Conservation (phyloP, 2,113 vertebrate genomes). For the Lycaon pictus region DNA sequence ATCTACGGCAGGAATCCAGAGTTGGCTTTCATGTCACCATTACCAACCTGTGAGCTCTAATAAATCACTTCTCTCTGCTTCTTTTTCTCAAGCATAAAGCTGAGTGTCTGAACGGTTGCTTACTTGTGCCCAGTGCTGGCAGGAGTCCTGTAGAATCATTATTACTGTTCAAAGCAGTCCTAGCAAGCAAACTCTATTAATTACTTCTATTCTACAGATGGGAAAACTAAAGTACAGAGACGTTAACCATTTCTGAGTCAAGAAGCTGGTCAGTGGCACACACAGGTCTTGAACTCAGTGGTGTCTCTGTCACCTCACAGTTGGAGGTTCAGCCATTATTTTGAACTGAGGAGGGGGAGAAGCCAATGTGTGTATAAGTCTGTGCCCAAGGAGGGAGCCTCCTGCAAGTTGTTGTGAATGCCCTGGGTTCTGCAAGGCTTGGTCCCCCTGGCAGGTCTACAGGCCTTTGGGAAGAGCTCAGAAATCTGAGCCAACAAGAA, state of each 20-base stretch:
- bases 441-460: neutral
- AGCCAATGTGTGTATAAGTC: neutral
- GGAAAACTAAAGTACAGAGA: neutral
- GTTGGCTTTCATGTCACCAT: neutral
- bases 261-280: neutral
- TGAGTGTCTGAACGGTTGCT: neutral
- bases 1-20: neutral
- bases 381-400: neutral
- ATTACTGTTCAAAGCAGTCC: neutral
- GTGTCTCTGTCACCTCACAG: neutral
- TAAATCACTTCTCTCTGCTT: too few species aligned
- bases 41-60: neutral
- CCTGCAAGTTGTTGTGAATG: neutral
- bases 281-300: neutral
- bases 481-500: conserved; percentile 12
- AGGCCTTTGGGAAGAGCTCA: neutral
- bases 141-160: neutral
- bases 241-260: neutral
- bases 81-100: neutral
- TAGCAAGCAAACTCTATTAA: neutral
- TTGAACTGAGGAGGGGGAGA: neutral
- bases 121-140: too few species aligned
- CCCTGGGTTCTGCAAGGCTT: neutral
- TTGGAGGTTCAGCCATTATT: neutral
- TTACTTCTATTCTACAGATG: neutral